These are phyloP conservation scores for Dryas iulia DNA, from an alignment of 1,140 invertebrate species.

Conservation along the genomic window DNA sequence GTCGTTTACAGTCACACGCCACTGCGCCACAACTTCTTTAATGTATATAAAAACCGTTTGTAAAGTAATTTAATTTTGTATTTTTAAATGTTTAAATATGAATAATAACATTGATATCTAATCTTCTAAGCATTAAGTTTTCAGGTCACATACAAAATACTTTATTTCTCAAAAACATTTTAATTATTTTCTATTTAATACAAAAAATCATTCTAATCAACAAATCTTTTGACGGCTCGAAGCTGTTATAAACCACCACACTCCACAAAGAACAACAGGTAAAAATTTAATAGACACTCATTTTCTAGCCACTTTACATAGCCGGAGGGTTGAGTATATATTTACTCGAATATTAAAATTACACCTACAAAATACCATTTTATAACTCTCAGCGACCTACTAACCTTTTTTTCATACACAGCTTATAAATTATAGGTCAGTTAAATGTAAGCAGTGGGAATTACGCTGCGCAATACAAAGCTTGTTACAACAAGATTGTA, in stretches of 20 bases:
- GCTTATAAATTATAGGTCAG: conserved; percentile 25
- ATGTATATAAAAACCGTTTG: too few species aligned
- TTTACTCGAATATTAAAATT: conserved; percentile 17
- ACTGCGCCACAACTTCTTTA: too few species aligned
- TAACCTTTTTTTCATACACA: conserved; percentile 26
- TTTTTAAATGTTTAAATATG: too few species aligned
- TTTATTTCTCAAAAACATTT: too few species aligned
- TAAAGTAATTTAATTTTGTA: too few species aligned
- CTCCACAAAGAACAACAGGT: background rate
- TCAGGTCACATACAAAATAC: too few species aligned
- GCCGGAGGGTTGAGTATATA: background rate
- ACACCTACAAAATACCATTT: conserved; percentile 19
- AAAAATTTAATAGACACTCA: background rate
- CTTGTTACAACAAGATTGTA: background rate
- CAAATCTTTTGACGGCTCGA: too few species aligned
- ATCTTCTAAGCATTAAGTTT: too few species aligned
- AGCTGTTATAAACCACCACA: background rate
- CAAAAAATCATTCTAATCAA: too few species aligned
- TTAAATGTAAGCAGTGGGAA: conserved; percentile 23
- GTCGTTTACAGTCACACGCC: too few species aligned
- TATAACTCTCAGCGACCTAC: conserved; percentile 24
- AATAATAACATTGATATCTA: too few species aligned
- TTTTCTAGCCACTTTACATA: background rate
- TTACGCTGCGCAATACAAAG: conserved; percentile 16
- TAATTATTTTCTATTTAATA: too few species aligned